Conservation (phyloP, 1,140 invertebrate genomes). For the Scaptodrosophila lebanonensis region DNA sequence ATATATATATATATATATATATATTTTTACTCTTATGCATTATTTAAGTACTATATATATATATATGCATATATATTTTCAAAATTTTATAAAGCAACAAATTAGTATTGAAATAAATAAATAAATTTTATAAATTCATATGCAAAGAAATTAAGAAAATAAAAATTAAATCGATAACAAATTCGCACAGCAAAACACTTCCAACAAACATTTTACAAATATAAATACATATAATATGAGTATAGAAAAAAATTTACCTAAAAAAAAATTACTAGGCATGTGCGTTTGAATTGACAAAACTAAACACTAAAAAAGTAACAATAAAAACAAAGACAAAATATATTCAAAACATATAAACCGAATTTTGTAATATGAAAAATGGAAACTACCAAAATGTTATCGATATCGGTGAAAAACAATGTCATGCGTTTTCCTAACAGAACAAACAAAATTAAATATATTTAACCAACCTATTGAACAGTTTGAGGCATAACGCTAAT, state of each 20-base stretch:
- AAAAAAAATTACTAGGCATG: slow-evolving; percentile 66
- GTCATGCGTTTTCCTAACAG: no score
- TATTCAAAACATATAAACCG: slow-evolving; percentile 66
- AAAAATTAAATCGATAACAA: slow-evolving; percentile 53
- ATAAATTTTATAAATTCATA: slow-evolving; percentile 70
- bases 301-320: slow-evolving; percentile 7
- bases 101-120: slow-evolving; percentile 59
- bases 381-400: slow-evolving; percentile 24
- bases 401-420: slow-evolving; percentile 6
- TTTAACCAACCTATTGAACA: no score
- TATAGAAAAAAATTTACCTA: slow-evolving; percentile 16
- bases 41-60: no score
- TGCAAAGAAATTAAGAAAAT: slow-evolving; percentile 42
- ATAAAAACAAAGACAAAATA: no score
- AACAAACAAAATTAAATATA: no score
- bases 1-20: slow-evolving; percentile 25
- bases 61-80: slow-evolving; percentile 62
- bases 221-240: slow-evolving; percentile 24
- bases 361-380: slow-evolving; percentile 44
- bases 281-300: slow-evolving; percentile 39
- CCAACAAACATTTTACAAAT: slow-evolving; percentile 35
- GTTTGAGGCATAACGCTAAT: no score
- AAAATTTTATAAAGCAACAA: slow-evolving; percentile 69
- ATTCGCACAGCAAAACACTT: slow-evolving; percentile 73
- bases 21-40: slow-evolving; percentile 43